Evolutionary conservation across 1,140 invertebrate genomes (phyloP), one percentile per base, ranked within the genome.

Genomic region (Conus ventricosus): DNA sequence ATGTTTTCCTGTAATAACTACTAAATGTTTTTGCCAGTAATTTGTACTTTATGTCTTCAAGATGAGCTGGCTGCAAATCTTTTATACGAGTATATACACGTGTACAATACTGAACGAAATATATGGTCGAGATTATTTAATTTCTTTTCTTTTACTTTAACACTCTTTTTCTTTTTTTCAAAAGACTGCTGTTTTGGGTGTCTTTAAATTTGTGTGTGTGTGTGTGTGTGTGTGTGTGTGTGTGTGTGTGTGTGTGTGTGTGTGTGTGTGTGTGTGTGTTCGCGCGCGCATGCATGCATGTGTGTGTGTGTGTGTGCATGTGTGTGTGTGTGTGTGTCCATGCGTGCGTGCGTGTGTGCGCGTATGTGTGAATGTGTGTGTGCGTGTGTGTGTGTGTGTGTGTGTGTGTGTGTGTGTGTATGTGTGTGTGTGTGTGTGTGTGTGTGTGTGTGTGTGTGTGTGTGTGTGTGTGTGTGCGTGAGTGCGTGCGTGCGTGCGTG

Each of bases 141-240:
- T 39, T 39, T 39, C 39, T 39, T 39, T 39, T 39, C 39, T 39
- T 39, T 39, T 39, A 39, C 39, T 39, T 39, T 39, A 39, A 39
- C 39, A 39, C 39, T 39, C 3, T 39, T 39, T 3, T 3, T 39
- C 3, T 39, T 39, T 39, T 39, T 39, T 3, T 39, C 39, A 39
- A 39, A 39, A 11, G 57, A 60, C 1, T 15, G 57, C 57, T 60
- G 8, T 8, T 4, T 60, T 71, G 23, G 8, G 67, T 71, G 67
- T 71, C 11, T 71, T 39, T 39, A 39, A 39, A 20, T 71, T 1
- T 71, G 67, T 71, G 67, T 71, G 67, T 71, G 67, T 71, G 67
- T 71, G 67, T 71, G 67, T 71, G 67, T 71, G 67, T 71, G 67
- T 71, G 67, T 71, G 67, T 71, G 67, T 71, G 67, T 71, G 67